Evolutionary conservation across 2,797 vertebrate genomes (phyloP), one percentile per base, ranked within the genome.

Genomic region (Halcyon badia): DNA sequence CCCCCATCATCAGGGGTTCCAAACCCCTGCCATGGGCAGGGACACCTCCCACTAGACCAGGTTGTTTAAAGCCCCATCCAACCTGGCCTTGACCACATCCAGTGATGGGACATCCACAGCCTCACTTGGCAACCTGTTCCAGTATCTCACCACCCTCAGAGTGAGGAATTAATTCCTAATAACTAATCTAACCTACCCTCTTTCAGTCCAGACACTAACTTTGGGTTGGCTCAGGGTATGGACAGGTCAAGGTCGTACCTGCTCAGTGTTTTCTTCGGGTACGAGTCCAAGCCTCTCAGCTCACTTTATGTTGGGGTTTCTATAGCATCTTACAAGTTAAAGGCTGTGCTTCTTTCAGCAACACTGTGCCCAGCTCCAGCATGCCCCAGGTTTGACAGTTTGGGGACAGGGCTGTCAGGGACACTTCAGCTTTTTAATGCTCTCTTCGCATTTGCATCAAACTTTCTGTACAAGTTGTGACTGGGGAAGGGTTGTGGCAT

Each of bases 371-470:
- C 51, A 28, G 2, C 22, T 4, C 33, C 56, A 77, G 66, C 30
- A 11, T 16, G 28, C 49, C 37, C 0, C 1, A 8, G 39, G 4
- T 41, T 8, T 51, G 46, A 15, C 12, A 4, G 11, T 14, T 13
- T 5, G 66, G 61, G 20, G 31, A 49, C 26, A 25, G 25, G 5
- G 2, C 10, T 18, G 0, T 37, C 41, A 42, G 65, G 35, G 7
- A 9, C 52, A 2, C 19, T 14, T 39, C 19, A 39, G 39, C 17
- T 62, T 49, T 48, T 6, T 1, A 14, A 33, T 0, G 0, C 9
- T 31, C 37, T 19, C 13, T 18, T 14, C 7, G 13, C 58, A 6
- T 51, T 94, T 54, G 22, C 72, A 30, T 13, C 66, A 25, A 21
- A 6, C 26, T 66, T 56, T 44, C 11, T 28, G 4, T 11, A 19